These are phyloP conservation scores for Platyscapa corneri DNA, from an alignment of 1,140 invertebrate species.

Conservation along the genomic window DNA sequence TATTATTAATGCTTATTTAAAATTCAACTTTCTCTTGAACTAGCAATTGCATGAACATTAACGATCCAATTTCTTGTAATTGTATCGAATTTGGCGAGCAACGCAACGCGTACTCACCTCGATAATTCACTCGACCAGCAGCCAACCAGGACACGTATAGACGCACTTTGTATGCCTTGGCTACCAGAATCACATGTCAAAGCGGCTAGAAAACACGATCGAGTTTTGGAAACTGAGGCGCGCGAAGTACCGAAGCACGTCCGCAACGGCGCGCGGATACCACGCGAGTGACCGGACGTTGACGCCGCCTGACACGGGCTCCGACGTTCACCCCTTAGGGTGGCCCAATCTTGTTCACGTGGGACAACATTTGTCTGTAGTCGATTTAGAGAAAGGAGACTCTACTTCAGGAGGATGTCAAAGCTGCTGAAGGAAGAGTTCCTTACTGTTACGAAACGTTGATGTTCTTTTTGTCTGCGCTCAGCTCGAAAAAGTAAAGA, in stretches of 20 bases:
- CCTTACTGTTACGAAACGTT: too few species aligned
- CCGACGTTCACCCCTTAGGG: not conserved
- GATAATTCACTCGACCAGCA: not conserved
- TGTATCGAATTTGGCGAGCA: not conserved
- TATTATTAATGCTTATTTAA: too few species aligned
- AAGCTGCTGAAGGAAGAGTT: too few species aligned
- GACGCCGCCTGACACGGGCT: not conserved
- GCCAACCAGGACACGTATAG: not conserved
- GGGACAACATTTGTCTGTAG: too few species aligned
- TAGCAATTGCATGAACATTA: too few species aligned
- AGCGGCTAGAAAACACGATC: not conserved
- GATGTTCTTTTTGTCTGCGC: too few species aligned
- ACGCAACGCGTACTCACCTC: not conserved
- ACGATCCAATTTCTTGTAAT: too few species aligned
- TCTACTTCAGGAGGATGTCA: too few species aligned
- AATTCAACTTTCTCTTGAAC: too few species aligned
- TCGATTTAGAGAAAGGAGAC: too few species aligned
- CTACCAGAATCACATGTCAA: not conserved
- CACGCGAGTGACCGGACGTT: slow-evolving; percentile 5
- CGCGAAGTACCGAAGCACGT: slow-evolving; percentile 5
- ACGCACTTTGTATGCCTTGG: not conserved
- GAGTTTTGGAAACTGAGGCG: not conserved
- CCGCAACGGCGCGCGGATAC: slow-evolving; percentile 7
- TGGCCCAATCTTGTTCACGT: not conserved
- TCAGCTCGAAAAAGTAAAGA: too few species aligned